Evolutionary conservation across 2,113 vertebrate species (phyloP), one percentile per base, ranked within the genome.

Genomic region (Eretmochelys imbricata): DNA sequence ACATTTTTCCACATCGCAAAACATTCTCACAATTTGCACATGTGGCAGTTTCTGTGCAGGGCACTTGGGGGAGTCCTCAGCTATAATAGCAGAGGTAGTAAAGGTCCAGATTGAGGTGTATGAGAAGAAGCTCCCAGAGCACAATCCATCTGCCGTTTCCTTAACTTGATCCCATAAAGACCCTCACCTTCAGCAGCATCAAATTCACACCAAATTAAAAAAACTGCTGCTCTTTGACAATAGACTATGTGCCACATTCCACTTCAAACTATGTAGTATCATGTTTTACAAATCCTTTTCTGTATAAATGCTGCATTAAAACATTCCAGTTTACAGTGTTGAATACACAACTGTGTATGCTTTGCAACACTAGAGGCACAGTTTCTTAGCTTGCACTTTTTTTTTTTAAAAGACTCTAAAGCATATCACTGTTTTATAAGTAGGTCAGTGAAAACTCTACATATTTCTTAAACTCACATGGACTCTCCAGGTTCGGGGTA

Each of bases 401-500:
- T 42, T 42, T 42, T 42, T 42, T 42, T 4, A 42, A 42, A 42
- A 42, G 42, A 42, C 42, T 42, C 42, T 22, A 93, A 94, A 87
- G 96, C 94, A 38, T 88, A 92, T 82, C 91, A 87, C 72, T 92
- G 50, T 85, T 95, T 93, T 95, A 17, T 93, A 98, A 97, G 92
- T 98, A 97, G 97, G 97, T 97, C 97, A 97, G 75, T 72, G 81
- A 88, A 91, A 90, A 90, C 89, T 95, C 92, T 90, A 94, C 2
- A 13, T 95, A 88, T 95, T 96, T 94, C 95, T 91, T 93, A 96
- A 97, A 97, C 93, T 96, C 93, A 91, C 90, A 91, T 78, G 89
- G 72, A 96, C 89, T 90, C 69, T 97, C 49, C 92, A 92, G 84
- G 90, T 97, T 97, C 81, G 11, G 91, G 85, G 80, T 31, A 92